Conservation (phyloP, 2,113 vertebrate species). For the Psittacus erithacus region DNA sequence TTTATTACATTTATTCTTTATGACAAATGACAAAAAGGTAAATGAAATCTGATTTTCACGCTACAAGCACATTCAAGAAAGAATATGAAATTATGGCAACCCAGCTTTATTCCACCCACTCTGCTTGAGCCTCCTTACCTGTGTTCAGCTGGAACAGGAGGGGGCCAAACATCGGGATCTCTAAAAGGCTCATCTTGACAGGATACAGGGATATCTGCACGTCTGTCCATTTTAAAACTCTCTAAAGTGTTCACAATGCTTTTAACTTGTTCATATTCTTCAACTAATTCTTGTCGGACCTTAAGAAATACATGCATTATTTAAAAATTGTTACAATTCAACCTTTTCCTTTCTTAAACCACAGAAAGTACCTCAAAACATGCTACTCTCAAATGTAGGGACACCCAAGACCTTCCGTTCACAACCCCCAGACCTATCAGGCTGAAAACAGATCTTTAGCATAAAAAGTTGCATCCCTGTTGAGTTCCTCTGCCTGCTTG, state of each 20-base stretch:
- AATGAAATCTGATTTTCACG: background rate
- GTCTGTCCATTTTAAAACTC: slow-evolving; percentile 91
- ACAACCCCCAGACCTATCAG: background rate
- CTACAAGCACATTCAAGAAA: background rate
- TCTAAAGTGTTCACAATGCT: slow-evolving; percentile 90
- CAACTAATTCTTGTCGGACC: slow-evolving; percentile 89
- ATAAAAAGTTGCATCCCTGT: background rate
- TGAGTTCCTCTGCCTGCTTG: background rate
- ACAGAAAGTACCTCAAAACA: background rate
- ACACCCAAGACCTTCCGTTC: background rate
- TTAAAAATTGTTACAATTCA: background rate
- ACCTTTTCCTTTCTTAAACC: background rate
- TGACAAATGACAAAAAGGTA: background rate
- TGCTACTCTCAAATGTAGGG: background rate
- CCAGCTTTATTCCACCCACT: background rate
- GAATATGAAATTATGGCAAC: background rate
- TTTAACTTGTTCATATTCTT: slow-evolving; percentile 96
- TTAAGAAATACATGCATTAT: slow-evolving; percentile 63
- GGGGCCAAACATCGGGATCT: slow-evolving; percentile 92
- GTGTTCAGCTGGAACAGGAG: slow-evolving; percentile 95
- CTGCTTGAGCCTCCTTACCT: slow-evolving; percentile 75
- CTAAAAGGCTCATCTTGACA: slow-evolving; percentile 81
- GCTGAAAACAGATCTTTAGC: background rate
- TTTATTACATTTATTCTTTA: background rate
- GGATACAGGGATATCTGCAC: slow-evolving; percentile 83